A percentile compares a stretch with the other conserved stretches of the same genome.
These are phyloP conservation scores for Cygnus atratus DNA, from an alignment of 2,113 vertebrate species.

Conservation along the genomic window DNA sequence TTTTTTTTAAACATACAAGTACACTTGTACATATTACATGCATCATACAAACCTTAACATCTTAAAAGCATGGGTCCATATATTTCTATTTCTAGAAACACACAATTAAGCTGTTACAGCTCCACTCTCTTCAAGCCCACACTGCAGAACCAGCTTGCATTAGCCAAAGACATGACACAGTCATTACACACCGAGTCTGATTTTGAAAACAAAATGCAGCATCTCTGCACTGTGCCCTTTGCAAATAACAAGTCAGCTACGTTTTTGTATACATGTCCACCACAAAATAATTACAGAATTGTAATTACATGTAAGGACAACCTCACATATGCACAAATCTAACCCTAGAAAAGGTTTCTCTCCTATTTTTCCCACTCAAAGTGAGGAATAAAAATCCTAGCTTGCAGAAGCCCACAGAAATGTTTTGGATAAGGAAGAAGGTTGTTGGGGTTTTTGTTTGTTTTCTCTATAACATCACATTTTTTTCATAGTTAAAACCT, in stretches of 20 bases:
- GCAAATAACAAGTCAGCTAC: background rate
- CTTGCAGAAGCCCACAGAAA: background rate
- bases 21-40: background rate
- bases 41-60: background rate
- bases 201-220: background rate
- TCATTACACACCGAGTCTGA: background rate
- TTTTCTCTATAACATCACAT: background rate
- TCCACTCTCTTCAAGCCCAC: background rate
- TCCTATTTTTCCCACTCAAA: background rate
- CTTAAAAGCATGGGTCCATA: background rate
- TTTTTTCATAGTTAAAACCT: conserved; percentile 2
- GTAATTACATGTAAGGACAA: background rate
- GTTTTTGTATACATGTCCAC: background rate
- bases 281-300: background rate
- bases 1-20: background rate
- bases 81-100: background rate
- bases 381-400: background rate
- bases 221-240: background rate
- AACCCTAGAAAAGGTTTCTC: background rate
- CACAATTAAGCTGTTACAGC: background rate
- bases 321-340: background rate
- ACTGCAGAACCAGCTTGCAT: background rate
- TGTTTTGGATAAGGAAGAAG: background rate
- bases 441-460: background rate
- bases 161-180: background rate